Conservation (phyloP, 2,113 vertebrate species). For the Limanda limanda region DNA sequence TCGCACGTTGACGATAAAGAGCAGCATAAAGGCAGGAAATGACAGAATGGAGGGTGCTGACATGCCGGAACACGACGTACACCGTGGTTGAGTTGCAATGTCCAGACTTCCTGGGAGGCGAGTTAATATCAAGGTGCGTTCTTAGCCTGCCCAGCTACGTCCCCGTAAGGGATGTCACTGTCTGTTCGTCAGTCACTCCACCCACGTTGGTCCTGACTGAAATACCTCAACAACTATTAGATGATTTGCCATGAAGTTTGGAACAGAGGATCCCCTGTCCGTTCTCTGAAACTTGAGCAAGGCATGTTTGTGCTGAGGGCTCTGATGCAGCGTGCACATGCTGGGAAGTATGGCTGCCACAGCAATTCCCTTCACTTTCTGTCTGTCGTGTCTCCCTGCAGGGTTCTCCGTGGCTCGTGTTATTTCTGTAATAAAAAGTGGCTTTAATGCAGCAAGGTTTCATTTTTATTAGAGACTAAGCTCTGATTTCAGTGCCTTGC, state of each 20-base stretch:
- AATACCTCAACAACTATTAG: not conserved
- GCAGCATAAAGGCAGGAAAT: not conserved
- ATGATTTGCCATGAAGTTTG: not conserved
- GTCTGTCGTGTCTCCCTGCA: not conserved
- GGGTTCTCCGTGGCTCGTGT: not conserved
- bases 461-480: conserved; percentile 1
- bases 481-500: not conserved
- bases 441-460: not conserved
- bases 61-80: not conserved
- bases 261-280: not conserved
- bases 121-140: not conserved
- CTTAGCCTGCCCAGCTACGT: not conserved
- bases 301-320: not conserved
- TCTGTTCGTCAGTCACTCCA: not conserved
- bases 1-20: not conserved
- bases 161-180: not conserved
- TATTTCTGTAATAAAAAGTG: not conserved
- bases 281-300: not conserved
- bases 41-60: too few species aligned
- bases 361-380: not conserved
- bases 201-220: not conserved
- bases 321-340: not conserved
- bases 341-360: not conserved
- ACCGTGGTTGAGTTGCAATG: not conserved
- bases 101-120: not conserved